A percentile compares a stretch with the other conserved stretches of the same genome.
These are phyloP conservation scores for Mus pahari DNA, from an alignment of 2,113 vertebrate species.

Conservation along the genomic window DNA sequence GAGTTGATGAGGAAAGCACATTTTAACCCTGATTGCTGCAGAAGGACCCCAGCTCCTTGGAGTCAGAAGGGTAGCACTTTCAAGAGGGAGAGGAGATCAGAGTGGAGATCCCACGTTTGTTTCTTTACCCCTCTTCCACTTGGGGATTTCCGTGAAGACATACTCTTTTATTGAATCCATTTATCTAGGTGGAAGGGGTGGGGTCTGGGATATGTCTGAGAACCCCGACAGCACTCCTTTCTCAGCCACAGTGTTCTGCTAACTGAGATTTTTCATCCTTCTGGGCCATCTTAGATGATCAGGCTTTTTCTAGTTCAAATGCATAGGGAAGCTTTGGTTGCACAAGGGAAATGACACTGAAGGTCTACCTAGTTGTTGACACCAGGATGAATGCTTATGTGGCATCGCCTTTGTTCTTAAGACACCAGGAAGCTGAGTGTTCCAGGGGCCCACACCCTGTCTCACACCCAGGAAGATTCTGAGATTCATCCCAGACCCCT, in stretches of 20 bases:
- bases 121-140: accelerated
- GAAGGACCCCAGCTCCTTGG: neutral
- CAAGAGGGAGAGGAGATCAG: neutral
- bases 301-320: neutral
- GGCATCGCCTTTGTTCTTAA: neutral
- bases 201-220: neutral
- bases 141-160: neutral
- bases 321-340: neutral
- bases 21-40: neutral
- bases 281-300: neutral
- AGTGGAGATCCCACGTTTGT: neutral
- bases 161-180: neutral
- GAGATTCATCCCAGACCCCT: accelerated
- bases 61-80: neutral
- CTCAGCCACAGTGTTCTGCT: neutral
- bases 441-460: no score
- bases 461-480: neutral
- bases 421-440: neutral
- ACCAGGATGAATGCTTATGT: accelerated
- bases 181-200: neutral
- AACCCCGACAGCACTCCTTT: neutral
- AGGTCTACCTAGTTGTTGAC: neutral
- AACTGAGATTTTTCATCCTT: neutral
- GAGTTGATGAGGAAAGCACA: neutral
- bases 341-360: neutral